These are phyloP conservation scores for Druceiella hillmani DNA, from an alignment of 2,888 invertebrate species.

Conservation along the genomic window DNA sequence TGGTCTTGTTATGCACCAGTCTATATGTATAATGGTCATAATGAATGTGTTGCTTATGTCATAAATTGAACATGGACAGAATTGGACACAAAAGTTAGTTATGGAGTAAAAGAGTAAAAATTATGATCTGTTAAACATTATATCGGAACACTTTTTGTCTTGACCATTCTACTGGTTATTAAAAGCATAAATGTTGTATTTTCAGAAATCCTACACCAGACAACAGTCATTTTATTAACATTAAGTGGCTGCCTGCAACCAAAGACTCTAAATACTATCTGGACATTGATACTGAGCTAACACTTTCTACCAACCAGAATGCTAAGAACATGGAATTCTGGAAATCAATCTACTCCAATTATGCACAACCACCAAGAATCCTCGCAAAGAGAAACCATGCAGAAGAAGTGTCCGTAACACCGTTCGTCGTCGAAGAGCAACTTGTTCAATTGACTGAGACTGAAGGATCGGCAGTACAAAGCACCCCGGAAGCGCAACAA, in stretches of 20 bases:
- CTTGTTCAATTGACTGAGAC: too few species aligned
- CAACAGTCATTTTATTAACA: conserved; percentile 37
- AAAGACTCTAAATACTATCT: conserved; percentile 38
- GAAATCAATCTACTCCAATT: conserved; percentile 38
- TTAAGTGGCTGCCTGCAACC: conserved; percentile 40
- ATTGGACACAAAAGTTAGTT: too few species aligned
- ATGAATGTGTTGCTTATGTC: too few species aligned
- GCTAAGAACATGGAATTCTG: conserved; percentile 43
- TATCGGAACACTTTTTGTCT: too few species aligned
- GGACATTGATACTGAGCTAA: conserved; percentile 34
- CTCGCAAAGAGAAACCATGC: conserved; percentile 23
- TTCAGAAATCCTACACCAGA: conserved; percentile 46
- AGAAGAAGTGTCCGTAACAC: conserved; percentile 8
- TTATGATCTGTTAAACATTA: too few species aligned
- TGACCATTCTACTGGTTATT: too few species aligned
- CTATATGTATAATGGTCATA: too few species aligned
- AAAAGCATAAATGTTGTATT: conserved; percentile 16
- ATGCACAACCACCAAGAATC: conserved; percentile 32
- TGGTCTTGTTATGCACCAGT: too few species aligned
- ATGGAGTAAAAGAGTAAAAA: too few species aligned
- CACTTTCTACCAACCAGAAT: conserved; percentile 33
- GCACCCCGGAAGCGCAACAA: conserved; percentile 1
- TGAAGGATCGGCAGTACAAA: conserved; percentile 1
- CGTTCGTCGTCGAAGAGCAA: not conserved
- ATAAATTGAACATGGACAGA: too few species aligned